Base-by-base conservation (phyloP, 1,140 invertebrate genomes). In the Orussus abietinus region DNA sequence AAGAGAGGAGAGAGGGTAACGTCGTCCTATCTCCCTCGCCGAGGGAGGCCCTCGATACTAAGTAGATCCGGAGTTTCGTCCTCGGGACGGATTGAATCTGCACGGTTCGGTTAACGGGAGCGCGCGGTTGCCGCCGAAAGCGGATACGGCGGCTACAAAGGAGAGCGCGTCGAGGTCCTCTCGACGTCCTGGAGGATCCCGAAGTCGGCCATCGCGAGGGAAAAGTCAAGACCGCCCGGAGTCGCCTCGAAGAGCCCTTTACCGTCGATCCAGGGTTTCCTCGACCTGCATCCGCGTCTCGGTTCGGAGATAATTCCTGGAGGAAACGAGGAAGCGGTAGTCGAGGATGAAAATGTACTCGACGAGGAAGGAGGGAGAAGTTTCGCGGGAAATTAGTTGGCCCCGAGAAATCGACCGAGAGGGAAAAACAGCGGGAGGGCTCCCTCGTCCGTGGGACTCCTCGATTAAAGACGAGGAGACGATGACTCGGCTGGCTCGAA, bases 111-210 rank as follows among this genome's bases (percentile, higher is more conserved):
- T 55, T 60, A 54, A 59, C 53, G 57, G 45, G 33, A 45, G 28
- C 42, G 45, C 18, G 14, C 15, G 2, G n/a, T 0, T 7, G 19
- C 10, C 14, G 26, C 38, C 41, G 39, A 46, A 54, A 51, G 51
- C 42, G 42, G 50, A 38, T 39, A 41, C 46, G 55, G 31, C 34
- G n/a, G n/a, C n/a, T n/a, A n/a, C n/a, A n/a, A n/a, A n/a, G n/a
- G n/a, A n/a, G n/a, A 22, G 25, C 45, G 45, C 44, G 15, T 22
- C 41, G 40, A 64, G 66, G 64, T 69, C 66, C 66, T n/a, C n/a
- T 66, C 59, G 55, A 69, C 49, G 58, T 62, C 54, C 64, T 68
- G 60, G 60, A 65, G 57, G 60, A 58, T 65, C 59, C 21, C 34
- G 25, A 47, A 44, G 19, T 45, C 18, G 32, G 32, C 17, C 9